Evolutionary conservation across 2,888 invertebrate genomes (phyloP), one percentile per base, ranked within the genome.

Genomic region (Agrotis clavis): DNA sequence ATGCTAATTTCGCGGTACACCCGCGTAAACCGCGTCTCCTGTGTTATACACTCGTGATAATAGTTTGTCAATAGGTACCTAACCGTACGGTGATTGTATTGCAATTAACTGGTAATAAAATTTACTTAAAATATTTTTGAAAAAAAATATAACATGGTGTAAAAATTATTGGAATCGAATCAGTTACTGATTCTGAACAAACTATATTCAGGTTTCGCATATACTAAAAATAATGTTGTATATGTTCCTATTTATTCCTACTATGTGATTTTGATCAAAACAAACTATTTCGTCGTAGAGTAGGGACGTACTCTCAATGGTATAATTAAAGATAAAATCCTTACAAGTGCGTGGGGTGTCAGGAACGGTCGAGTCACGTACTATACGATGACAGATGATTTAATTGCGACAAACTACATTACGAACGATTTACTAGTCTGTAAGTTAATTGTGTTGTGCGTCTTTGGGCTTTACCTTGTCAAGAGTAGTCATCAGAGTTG

Each of bases 271-370:
- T n/a, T 67, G 19, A 35, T 47, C 19, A 47, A 30, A 21, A 21
- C 47, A 35, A 45, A 57, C 16, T 57, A 60, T 13, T 51, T 6
- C 11, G 11, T 11, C 41, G 11, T 11, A 14, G 16, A 30, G 18
- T 16, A 11, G 14, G 16, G 2, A 41, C 4, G 14, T 30, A 41
- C 19, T 16, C 45, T 51, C 7, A 13, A 1, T 21, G n/a, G 35
- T 19, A 19, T 78, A 65, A 82, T 78, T 70, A 71, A 71, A 74
- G 74, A 74, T 61, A 61, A 57, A 82, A 65, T 56, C 64, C 63
- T 59, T 61, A 69, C 53, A 73, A 71, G 30, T 69, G 66, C 60
- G 45, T 57, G 54, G 74, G 68, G 69, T 47, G 67, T 19, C 30
- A 1, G 25, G 54, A 4, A 35, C 18, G 54, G 25, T 54, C 54